These are phyloP conservation scores for Tribolium madens DNA, from an alignment of 1,140 invertebrate genomes.

Conservation along the genomic window DNA sequence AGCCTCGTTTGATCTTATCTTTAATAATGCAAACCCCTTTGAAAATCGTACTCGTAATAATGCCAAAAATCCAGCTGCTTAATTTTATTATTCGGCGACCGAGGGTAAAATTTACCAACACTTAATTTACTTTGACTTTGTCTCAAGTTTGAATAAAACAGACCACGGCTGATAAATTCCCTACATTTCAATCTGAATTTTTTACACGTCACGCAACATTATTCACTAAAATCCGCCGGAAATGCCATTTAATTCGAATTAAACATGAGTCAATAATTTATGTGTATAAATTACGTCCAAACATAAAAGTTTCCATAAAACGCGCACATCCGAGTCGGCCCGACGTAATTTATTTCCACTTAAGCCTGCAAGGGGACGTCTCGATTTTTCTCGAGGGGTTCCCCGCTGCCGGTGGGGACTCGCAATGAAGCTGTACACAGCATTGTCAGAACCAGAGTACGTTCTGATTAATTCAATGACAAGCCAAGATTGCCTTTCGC, in stretches of 20 bases:
- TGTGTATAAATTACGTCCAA: conserved; percentile 50
- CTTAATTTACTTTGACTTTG: conserved; percentile 35
- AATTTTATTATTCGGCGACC: conserved; percentile 21
- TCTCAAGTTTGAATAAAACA: conserved; percentile 10
- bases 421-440: conserved; percentile 49
- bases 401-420: conserved; percentile 33
- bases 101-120: conserved; percentile 29
- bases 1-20: conserved; percentile 5
- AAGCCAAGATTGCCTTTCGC: conserved; percentile 53
- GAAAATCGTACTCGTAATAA: conserved; percentile 23
- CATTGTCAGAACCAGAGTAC: conserved; percentile 52
- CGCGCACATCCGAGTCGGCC: conserved; percentile 25
- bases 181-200: neutral
- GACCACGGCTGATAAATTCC: neutral
- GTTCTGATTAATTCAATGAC: conserved; percentile 54
- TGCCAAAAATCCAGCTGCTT: conserved; percentile 13
- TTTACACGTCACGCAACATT: neutral
- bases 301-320: conserved; percentile 49
- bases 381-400: conserved; percentile 54
- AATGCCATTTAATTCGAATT: conserved; percentile 44
- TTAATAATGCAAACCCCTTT: conserved; percentile 1
- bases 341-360: conserved; percentile 58
- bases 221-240: conserved; percentile 4
- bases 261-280: conserved; percentile 51
- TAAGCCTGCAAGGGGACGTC: conserved; percentile 47